These are phyloP conservation scores for Monarcha castaneiventris DNA, from an alignment of 2,113 vertebrate species.

Conservation along the genomic window DNA sequence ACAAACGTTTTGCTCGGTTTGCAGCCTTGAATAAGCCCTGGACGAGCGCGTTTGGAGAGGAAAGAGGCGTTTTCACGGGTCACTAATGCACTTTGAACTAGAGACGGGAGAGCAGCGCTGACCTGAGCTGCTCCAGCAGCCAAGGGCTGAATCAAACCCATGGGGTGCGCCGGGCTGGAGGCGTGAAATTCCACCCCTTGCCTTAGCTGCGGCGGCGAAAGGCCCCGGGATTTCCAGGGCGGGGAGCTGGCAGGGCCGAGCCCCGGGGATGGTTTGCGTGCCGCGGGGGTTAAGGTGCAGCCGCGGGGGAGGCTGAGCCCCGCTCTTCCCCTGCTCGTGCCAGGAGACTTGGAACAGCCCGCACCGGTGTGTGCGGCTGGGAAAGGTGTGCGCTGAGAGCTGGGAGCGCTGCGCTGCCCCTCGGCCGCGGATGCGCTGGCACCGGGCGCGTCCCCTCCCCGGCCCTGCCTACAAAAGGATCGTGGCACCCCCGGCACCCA, in stretches of 20 bases:
- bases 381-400: conserved; percentile 33
- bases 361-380: not conserved
- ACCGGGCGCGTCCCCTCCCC: not conserved
- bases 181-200: not conserved
- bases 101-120: not conserved
- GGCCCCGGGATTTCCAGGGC: not conserved
- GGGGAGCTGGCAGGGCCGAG: not conserved
- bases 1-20: fast-evolving
- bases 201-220: not conserved
- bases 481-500: not conserved
- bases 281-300: not conserved
- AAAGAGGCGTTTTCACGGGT: not conserved
- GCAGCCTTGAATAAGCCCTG: not conserved
- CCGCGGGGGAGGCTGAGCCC: not conserved
- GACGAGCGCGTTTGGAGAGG: not conserved
- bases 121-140: not conserved
- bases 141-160: not conserved
- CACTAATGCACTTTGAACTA: conserved; percentile 16
- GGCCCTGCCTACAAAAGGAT: not conserved
- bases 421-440: not conserved
- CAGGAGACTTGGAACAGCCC: conserved; percentile 43
- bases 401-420: not conserved
- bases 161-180: not conserved
- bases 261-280: not conserved
- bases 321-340: not conserved